Evolutionary conservation across 2,888 invertebrate species (phyloP).

Genomic region (Cinara cedri): DNA sequence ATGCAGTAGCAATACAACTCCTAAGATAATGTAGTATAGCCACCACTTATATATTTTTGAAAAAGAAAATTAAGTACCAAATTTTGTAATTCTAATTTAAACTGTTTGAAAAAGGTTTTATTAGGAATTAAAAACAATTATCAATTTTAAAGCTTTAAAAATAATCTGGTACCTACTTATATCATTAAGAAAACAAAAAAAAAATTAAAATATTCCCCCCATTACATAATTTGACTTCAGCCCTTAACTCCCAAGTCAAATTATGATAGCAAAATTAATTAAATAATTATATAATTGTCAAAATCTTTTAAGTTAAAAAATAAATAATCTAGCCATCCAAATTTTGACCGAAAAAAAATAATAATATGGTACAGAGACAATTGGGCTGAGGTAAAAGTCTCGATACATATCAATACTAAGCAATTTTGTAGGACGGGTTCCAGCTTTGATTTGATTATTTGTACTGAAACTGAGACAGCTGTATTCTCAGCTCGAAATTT

Average conservation of each 20-base stretch:
- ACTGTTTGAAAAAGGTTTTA: neutral
- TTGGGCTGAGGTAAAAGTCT: constrained; percentile 52
- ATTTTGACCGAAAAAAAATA: neutral
- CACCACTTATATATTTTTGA: constrained; percentile 13
- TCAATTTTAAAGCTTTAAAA: neutral
- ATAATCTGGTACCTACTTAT: constrained; percentile 36
- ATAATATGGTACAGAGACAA: constrained; percentile 32
- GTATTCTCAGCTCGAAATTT: constrained; percentile 43
- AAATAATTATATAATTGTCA: constrained; percentile 23
- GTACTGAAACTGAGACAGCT: constrained; percentile 40
- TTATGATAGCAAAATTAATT: constrained; percentile 3
- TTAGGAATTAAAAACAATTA: constrained; percentile 16
- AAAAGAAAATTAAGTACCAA: constrained; percentile 50
- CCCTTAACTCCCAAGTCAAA: constrained; percentile 55
- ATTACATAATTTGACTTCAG: constrained; percentile 54
- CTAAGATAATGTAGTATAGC: constrained; percentile 10
- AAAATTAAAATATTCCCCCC: constrained; percentile 24
- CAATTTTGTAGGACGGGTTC: constrained; percentile 49
- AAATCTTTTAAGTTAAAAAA: neutral
- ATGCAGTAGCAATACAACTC: constrained; percentile 5
- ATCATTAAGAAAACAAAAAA: constrained; percentile 23
- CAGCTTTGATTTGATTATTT: constrained; percentile 24
- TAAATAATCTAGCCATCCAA: constrained; percentile 36
- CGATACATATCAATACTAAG: constrained; percentile 7
- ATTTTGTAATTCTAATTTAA: neutral